Percentiles rank a stretch among this genome's conserved stretches.
phyloP scores from a whole-genome alignment of 2,888 invertebrate genomes.

The Megaustenia siamemsis region DNA sequence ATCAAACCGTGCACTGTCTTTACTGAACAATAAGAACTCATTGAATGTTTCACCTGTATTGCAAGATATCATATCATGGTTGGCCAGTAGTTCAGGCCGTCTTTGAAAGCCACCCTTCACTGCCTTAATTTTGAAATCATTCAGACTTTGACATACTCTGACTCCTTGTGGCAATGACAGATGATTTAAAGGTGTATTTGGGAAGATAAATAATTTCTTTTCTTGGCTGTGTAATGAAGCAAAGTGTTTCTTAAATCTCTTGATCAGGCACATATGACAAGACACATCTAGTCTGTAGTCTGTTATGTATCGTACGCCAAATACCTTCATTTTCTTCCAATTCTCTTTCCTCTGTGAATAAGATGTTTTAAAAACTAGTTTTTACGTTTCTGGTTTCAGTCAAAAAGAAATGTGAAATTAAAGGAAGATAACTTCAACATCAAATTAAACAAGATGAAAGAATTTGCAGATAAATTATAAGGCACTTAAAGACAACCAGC shows the following conservation, averaged over 20 bases:
- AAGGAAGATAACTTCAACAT: too few species aligned
- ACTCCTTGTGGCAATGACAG: slow-evolving; percentile 30
- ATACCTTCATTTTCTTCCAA: neutral
- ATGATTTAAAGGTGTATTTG: slow-evolving; percentile 20
- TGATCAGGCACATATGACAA: neutral
- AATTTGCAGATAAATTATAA: too few species aligned
- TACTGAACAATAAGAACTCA: neutral
- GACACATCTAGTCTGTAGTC: neutral
- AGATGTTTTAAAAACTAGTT: neutral
- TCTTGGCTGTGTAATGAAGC: slow-evolving; percentile 45
- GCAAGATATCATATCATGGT: neutral
- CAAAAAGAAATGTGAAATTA: too few species aligned
- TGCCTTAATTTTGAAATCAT: slow-evolving; percentile 50
- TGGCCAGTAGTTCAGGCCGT: slow-evolving; percentile 55
- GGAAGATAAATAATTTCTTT: slow-evolving; percentile 24
- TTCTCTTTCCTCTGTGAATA: neutral
- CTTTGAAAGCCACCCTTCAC: slow-evolving; percentile 56
- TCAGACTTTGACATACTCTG: slow-evolving; percentile 34
- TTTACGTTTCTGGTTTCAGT: too few species aligned
- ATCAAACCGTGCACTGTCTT: slow-evolving; percentile 16
- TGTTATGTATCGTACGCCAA: neutral
- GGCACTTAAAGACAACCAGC: too few species aligned
- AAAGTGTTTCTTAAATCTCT: slow-evolving; percentile 44
- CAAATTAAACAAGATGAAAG: too few species aligned
- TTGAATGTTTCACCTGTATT: neutral